Evolutionary conservation across 1,140 invertebrate genomes (phyloP), one percentile per base, ranked within the genome.

Genomic region (Ceratosolen solmsi): DNA sequence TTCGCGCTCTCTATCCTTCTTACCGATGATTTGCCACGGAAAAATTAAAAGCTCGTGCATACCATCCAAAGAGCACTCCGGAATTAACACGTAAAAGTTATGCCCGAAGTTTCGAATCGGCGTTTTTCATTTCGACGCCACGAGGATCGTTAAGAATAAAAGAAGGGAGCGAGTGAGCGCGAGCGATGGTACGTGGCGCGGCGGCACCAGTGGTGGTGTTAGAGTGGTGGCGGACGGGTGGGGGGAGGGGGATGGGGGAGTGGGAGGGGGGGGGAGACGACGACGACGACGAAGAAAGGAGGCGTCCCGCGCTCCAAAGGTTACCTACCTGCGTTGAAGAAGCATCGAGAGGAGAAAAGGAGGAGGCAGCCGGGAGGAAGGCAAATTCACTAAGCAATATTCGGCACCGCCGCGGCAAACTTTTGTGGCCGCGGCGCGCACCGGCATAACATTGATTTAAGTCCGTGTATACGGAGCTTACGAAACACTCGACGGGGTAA

Each of bases 401-500:
- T 81, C 63, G 58, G 80, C 38, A 65, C 56, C 71, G 71, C 60
- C 60, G 71, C 68, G 41, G 76, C 15, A 65, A 77, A 77, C 58
- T 65, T 79, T 71, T 79, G 79, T 60, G 79, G 79, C 68, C 25
- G 38, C 38, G 70, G 22, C 30, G 68, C 51, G 79, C 38, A 49
- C 2, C 54, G 56, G 60, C 73, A 84, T 84, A 82, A 84, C 79
- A 84, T 84, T 82, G 83, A 80, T 82, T 82, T 84, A 84, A 84
- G 80, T 49, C 41, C 30, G 8, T n/a, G 74, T 73, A 73, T 56
- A 27, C 72, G 65, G 68, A 54, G 46, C 60, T 82, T 82, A 68
- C 79, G 73, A 80, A 82, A 80, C 51, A 65, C 72, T 78, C 79
- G 72, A 72, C 71, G 58, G 33, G 73, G 79, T 84, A 84, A 83